Evolutionary conservation across 2,888 invertebrate genomes (phyloP).

Genomic region (Lissonota sp.): DNA sequence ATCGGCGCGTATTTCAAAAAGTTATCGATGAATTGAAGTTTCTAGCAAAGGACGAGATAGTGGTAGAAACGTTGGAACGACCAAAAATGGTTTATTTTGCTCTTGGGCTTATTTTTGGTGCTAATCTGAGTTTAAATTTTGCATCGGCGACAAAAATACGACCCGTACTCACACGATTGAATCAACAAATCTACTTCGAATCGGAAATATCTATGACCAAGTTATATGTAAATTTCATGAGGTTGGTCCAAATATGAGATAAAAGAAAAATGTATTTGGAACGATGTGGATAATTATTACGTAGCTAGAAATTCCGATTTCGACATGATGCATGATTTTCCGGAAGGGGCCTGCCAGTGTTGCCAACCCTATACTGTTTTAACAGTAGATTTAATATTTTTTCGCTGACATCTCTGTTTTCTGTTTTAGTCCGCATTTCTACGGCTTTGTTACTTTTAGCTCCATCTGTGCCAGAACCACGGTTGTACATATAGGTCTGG

Average conservation of each 20-base stretch:
- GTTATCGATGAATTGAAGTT: constrained; percentile 30
- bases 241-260: constrained; percentile 23
- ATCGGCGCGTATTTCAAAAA: constrained; percentile 19
- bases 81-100: constrained; percentile 8
- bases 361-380: no score
- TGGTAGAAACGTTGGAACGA: constrained; percentile 6
- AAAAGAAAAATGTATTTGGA: constrained; percentile 38
- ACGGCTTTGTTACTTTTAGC: no score
- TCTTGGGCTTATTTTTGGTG: constrained; percentile 6
- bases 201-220: constrained; percentile 15
- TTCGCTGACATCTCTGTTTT: no score
- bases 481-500: no score
- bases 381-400: no score
- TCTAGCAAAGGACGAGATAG: constrained; percentile 18
- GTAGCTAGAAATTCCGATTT: constrained; percentile 20
- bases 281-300: constrained; percentile 28
- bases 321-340: constrained; percentile 30
- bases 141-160: constrained; percentile 21
- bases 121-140: constrained; percentile 19
- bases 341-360: constrained; percentile 16
- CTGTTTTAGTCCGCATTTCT: no score
- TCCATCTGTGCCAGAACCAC: no score
- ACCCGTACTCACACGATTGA: constrained; percentile 23
- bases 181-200: constrained; percentile 15
- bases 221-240: constrained; percentile 16